Conservation (phyloP, 1,140 invertebrate species). For the Magallana gigas region DNA sequence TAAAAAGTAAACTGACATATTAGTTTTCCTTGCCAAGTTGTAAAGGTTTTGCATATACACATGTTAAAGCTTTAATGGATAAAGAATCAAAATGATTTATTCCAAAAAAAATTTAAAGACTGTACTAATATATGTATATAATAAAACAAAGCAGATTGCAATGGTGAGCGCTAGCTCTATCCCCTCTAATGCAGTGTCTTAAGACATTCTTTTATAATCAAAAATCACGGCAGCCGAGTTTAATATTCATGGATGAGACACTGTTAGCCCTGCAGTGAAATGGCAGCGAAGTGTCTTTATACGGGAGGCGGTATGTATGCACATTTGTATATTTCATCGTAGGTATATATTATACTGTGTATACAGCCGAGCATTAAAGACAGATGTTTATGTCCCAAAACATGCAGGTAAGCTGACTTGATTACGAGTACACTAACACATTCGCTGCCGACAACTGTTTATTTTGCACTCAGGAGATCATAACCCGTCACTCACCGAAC, state of each 20-base stretch:
- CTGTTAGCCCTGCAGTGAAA: neutral
- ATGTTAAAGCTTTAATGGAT: too few relatives aligned
- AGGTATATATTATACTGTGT: neutral
- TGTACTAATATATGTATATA: too few relatives aligned
- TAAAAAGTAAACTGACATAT: too few relatives aligned
- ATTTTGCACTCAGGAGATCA: neutral
- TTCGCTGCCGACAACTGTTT: neutral
- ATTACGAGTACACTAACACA: conserved; percentile 16
- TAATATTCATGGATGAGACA: neutral
- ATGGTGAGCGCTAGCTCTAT: too few relatives aligned
- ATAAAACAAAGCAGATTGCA: too few relatives aligned
- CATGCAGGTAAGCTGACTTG: conserved; percentile 13
- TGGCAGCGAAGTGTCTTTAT: neutral
- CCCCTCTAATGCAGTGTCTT: too few relatives aligned
- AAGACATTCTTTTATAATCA: too few relatives aligned
- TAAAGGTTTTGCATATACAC: too few relatives aligned
- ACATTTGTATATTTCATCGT: neutral
- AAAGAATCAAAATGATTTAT: too few relatives aligned
- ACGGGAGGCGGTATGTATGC: neutral
- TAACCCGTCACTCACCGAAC: neutral
- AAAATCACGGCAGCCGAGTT: too few relatives aligned
- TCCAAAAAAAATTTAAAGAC: too few relatives aligned
- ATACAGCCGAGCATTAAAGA: neutral
- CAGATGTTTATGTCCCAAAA: conserved; percentile 4
- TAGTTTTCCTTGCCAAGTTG: too few relatives aligned